Evolutionary conservation across 1,140 invertebrate genomes (phyloP).

Genomic region (Capitella teleta): DNA sequence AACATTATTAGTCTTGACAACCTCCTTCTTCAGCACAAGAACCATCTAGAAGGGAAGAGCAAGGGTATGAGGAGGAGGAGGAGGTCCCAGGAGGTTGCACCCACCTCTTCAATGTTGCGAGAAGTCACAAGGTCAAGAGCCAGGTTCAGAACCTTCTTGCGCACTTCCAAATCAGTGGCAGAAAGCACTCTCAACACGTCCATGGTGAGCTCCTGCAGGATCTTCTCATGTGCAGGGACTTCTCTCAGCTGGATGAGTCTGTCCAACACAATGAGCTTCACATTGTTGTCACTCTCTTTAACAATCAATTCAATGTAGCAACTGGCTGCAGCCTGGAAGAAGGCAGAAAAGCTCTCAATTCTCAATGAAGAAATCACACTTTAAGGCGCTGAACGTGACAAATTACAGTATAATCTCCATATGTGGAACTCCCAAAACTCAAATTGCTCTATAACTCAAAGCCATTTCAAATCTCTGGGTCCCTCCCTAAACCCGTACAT

Average conservation of each 20-base stretch:
- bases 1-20: constrained; percentile 51
- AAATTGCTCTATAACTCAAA: too few relatives aligned
- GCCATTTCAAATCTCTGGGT: too few relatives aligned
- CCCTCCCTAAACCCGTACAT: too few relatives aligned
- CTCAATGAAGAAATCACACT: too few relatives aligned
- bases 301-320: constrained; percentile 98
- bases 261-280: constrained; percentile 96
- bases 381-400: too few relatives aligned
- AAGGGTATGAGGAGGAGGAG: too few relatives aligned
- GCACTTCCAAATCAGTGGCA: constrained; percentile 84
- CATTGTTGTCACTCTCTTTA: constrained; percentile 99
- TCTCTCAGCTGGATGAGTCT: constrained; percentile 69
- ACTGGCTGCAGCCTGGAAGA: constrained; percentile 69
- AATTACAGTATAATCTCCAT: too few relatives aligned
- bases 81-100: too few relatives aligned
- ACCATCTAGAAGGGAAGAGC: constrained; percentile 61
- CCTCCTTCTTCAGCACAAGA: constrained; percentile 72
- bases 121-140: constrained; percentile 87
- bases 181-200: constrained; percentile 89
- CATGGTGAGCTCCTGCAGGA: constrained; percentile 90
- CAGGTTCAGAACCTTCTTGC: constrained; percentile 68
- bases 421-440: too few relatives aligned
- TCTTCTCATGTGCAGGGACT: constrained; percentile 74
- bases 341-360: not conserved
- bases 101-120: constrained; percentile 80